Conservation (phyloP, 1,140 invertebrate species). For the Brachionus paranguensis region DNA sequence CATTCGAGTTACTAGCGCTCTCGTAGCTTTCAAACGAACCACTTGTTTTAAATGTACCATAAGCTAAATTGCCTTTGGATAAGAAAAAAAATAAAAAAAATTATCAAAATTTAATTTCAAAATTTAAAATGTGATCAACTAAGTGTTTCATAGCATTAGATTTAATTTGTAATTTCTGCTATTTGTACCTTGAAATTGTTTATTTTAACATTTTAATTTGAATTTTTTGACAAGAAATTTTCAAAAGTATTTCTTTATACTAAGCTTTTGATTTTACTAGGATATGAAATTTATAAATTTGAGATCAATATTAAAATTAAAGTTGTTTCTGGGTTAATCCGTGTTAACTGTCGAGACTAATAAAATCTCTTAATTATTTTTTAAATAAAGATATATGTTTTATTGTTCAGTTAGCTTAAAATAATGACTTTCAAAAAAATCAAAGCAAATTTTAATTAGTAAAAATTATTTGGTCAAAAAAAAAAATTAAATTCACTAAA, state of each 20-base stretch:
- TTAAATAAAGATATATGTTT: no score
- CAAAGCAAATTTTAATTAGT: no score
- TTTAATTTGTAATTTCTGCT: no score
- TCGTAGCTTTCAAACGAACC: slow-evolving; percentile 23
- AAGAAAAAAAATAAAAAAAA: not conserved
- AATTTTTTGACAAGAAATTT: not conserved
- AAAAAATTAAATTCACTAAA: no score
- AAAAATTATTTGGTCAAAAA: no score
- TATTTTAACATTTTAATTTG: not conserved
- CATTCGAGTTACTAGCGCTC: slow-evolving; percentile 12
- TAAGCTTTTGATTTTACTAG: no score
- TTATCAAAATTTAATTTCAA: not conserved
- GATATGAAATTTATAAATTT: no score
- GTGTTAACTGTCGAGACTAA: not conserved
- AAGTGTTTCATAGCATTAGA: not conserved
- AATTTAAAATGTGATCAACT: not conserved
- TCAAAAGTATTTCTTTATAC: no score
- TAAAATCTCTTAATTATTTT: not conserved
- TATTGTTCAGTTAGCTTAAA: no score
- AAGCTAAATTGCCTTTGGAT: slow-evolving; percentile 47
- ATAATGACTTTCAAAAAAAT: no score
- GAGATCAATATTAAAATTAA: not conserved
- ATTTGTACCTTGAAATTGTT: no score
- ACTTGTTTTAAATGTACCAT: slow-evolving; percentile 39
- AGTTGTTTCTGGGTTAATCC: not conserved